Base-by-base conservation (phyloP, 2,797 vertebrate species). In the Catharus ustulatus region DNA sequence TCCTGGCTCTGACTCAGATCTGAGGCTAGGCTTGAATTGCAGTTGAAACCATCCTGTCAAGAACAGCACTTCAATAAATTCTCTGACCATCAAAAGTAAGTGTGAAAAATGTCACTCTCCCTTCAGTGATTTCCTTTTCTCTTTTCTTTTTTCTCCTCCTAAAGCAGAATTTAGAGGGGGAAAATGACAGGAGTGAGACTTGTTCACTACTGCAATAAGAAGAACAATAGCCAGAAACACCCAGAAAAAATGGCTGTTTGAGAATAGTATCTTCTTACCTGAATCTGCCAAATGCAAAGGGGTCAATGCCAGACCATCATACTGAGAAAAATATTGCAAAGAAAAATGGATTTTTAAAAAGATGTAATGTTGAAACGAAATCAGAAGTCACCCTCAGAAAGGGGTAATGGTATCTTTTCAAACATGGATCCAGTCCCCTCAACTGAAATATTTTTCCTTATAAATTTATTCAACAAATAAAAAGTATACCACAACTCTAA, bases 41-140 rank as follows among this genome's bases (percentile, higher is more conserved):
- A 92, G 40, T 75, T 89, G 89, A 97, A 95, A 92, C 76, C 32
- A 63, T 40, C 61, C 76, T 90, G 90, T 88, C 96, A 96, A 88
- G 62, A 95, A 78, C 58, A 92, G 82, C 72, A 81, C 82, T 95
- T 87, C 80, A 95, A 83, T 94, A 93, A 89, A 93, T 96, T 89
- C 54, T 83, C 75, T 57, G 46, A 82, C 92, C 84, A 87, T 93
- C 89, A 94, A 83, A 91, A 93, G 45, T 55, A 95, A 91, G 77
- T 83, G 92, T 71, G 52, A 87, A 95, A 96, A 92, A 93, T 87
- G 84, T 80, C 92, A 90, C 71, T 94, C 75, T 89, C 63, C 67
- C 86, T 91, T 90, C 58, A 84, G 79, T 92, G 84, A 92, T 94
- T 91, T n/a, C n/a, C n/a, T n/a, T n/a, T n/a, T 74, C 36, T 59